Conservation (phyloP, 2,797 vertebrate genomes). For the Fistularia commersonii region DNA sequence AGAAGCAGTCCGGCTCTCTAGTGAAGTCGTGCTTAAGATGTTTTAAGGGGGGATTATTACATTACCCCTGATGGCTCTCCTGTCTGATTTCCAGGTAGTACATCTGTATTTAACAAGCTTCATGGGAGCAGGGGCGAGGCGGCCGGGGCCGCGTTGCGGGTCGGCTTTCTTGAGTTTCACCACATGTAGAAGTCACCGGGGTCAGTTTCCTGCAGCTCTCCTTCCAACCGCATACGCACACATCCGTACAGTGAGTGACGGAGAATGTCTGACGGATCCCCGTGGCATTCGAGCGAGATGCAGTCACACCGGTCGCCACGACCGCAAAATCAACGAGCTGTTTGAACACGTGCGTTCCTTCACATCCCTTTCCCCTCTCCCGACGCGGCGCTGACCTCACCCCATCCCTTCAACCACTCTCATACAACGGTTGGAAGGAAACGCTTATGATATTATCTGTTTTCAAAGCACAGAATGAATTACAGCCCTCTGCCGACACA, state of each 20-base stretch:
- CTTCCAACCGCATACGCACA: not conserved
- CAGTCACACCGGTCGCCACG: constrained; percentile 53
- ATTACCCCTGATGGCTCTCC: not conserved
- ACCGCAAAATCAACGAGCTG: constrained; percentile 70
- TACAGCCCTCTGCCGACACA: too few species aligned
- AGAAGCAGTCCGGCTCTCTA: not conserved
- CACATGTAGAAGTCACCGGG: constrained; percentile 7
- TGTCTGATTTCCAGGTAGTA: constrained; percentile 1
- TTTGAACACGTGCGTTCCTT: constrained; percentile 75
- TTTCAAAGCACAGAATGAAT: too few species aligned
- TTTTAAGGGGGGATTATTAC: not conserved
- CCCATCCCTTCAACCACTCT: not conserved
- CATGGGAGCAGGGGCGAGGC: constrained; percentile 1
- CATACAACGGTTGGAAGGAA: constrained; percentile 29
- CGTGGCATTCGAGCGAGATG: constrained; percentile 49
- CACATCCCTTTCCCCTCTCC: constrained; percentile 56
- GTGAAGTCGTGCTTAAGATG: not conserved
- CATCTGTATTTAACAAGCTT: not conserved
- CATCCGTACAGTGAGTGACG: not conserved
- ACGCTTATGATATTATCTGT: too few species aligned
- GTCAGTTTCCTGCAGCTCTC: constrained; percentile 10
- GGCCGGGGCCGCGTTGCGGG: too few species aligned
- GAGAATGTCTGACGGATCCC: constrained; percentile 49
- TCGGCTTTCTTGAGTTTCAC: not conserved
- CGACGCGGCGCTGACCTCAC: constrained; percentile 10